Conservation (phyloP, 2,888 invertebrate species). For the Hoplodrina ambigua region DNA sequence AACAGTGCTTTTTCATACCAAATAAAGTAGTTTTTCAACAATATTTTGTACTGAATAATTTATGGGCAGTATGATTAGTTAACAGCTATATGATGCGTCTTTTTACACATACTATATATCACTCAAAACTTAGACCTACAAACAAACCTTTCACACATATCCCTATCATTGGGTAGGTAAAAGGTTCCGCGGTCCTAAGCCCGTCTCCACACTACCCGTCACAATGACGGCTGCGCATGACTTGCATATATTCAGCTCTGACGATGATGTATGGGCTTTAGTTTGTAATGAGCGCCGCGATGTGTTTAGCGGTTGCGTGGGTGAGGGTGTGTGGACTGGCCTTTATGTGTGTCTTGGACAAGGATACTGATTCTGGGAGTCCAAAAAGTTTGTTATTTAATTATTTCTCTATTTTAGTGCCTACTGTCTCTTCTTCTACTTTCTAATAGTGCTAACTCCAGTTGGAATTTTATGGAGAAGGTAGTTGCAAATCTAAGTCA, state of each 20-base stretch:
- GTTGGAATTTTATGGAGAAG: no score
- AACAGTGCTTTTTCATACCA: no score
- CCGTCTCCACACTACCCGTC: slow-evolving; percentile 66
- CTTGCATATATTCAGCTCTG: slow-evolving; percentile 74
- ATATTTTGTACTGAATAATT: no score
- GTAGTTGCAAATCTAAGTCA: no score
- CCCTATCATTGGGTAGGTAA: slow-evolving; percentile 31
- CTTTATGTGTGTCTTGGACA: slow-evolving; percentile 4
- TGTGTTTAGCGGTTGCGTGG: slow-evolving; percentile 57
- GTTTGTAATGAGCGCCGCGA: slow-evolving; percentile 77
- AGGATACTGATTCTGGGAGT: neutral
- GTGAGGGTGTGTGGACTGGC: slow-evolving; percentile 37
- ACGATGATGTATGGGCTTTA: slow-evolving; percentile 82
- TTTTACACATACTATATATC: no score
- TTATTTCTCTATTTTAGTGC: neutral
- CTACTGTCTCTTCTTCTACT: no score
- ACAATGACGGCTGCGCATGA: slow-evolving; percentile 69
- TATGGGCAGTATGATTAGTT: no score
- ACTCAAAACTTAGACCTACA: neutral
- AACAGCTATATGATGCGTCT: no score
- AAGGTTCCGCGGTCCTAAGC: slow-evolving; percentile 51
- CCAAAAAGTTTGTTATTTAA: neutral
- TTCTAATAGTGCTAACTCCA: no score
- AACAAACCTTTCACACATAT: slow-evolving; percentile 26
- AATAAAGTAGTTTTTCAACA: no score